These are phyloP conservation scores for Dolichotis patagonum DNA, from an alignment of 2,113 vertebrate genomes.

Conservation along the genomic window DNA sequence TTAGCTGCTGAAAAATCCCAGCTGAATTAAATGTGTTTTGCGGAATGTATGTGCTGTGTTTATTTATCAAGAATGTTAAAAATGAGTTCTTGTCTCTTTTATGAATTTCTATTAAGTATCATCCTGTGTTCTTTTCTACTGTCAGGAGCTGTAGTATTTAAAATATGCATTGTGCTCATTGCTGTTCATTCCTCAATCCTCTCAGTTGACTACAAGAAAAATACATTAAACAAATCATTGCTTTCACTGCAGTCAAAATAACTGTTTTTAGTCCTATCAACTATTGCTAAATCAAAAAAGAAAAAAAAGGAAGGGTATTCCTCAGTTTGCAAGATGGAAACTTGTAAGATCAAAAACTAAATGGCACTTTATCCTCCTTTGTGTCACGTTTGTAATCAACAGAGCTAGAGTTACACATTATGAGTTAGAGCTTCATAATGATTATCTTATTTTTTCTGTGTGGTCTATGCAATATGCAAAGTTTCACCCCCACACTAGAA, in stretches of 20 bases:
- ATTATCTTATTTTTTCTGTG: constrained; percentile 43
- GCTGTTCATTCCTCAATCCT: constrained; percentile 50
- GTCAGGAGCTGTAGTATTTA: not conserved
- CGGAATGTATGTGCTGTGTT: not conserved
- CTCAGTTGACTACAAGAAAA: constrained; percentile 9
- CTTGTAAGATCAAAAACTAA: not conserved
- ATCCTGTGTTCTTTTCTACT: constrained; percentile 20
- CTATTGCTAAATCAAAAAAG: constrained; percentile 62
- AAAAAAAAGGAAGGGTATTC: constrained; percentile 42
- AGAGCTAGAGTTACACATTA: constrained; percentile 40
- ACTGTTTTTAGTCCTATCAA: constrained; percentile 12
- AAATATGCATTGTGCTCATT: constrained; percentile 27
- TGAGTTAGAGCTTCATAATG: constrained; percentile 40
- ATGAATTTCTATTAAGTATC: constrained; percentile 25
- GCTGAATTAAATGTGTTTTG: not conserved
- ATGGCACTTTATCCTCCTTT: constrained; percentile 45
- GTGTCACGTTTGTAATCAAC: constrained; percentile 60
- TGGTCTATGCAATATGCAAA: not conserved
- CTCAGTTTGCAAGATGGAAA: constrained; percentile 42
- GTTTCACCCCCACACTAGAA: constrained; percentile 8
- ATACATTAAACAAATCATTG: constrained; percentile 61
- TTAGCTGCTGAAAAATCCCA: not conserved
- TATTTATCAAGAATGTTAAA: constrained; percentile 1
- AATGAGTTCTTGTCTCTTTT: not conserved
- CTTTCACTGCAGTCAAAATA: not conserved